phyloP scores from a whole-genome alignment of 2,888 invertebrate species.

The Protula sp. region DNA sequence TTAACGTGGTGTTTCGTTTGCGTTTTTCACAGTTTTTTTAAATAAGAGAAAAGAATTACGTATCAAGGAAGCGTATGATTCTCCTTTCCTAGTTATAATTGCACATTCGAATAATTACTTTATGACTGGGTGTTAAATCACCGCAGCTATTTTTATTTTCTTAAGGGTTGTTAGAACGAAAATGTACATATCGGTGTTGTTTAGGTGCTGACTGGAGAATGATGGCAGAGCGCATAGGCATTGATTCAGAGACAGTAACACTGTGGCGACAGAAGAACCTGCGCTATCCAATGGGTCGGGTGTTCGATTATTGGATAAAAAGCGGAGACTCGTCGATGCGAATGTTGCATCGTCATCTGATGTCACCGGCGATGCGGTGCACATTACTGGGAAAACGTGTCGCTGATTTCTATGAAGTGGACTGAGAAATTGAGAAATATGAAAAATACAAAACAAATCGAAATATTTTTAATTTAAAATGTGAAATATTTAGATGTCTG shows the following conservation, averaged over 20 bases:
- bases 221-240: conserved; percentile 46
- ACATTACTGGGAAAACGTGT: conserved; percentile 46
- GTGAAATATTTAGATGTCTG: neutral
- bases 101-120: too few relatives aligned
- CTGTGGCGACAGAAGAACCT: conserved; percentile 42
- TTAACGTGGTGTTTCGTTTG: too few relatives aligned
- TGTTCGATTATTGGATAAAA: conserved; percentile 45
- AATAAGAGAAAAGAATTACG: too few relatives aligned
- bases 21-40: too few relatives aligned
- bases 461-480: neutral
- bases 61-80: too few relatives aligned
- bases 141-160: too few relatives aligned
- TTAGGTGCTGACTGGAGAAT: conserved; percentile 51
- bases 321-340: conserved; percentile 40
- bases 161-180: too few relatives aligned
- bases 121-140: too few relatives aligned
- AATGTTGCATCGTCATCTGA: conserved; percentile 48
- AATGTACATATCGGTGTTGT: too few relatives aligned
- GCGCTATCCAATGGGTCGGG: conserved; percentile 44
- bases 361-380: conserved; percentile 46
- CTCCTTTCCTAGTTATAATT: too few relatives aligned
- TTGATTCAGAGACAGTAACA: conserved; percentile 33
- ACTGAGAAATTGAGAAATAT: conserved; percentile 29
- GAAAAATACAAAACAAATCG: too few relatives aligned
- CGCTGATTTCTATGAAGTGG: conserved; percentile 48